Evolutionary conservation across 2,888 invertebrate species (phyloP), one percentile per base, ranked within the genome.

Genomic region (Thumatha senex): DNA sequence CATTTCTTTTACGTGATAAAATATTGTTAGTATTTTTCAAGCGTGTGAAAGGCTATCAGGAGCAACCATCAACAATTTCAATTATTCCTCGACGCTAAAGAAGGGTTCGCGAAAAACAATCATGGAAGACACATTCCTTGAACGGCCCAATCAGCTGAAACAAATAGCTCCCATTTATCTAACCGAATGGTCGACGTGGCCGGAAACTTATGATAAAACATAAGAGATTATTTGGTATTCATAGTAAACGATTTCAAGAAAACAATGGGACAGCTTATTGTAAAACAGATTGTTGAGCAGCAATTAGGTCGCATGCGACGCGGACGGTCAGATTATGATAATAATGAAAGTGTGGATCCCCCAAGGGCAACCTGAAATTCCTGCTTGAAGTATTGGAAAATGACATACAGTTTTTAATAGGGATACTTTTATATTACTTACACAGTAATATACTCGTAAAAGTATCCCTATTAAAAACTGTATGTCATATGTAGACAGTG

Each of bases 61-160:
- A 63, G 63, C 67, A 65, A 62, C 73, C 69, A 80, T 81, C 75
- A 61, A 61, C 64, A 73, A 71, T 75, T 78, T 78, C 83, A 84
- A 84, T 83, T 81, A 78, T 80, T 59, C 70, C 76, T 63, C 57
- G 57, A 61, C 67, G 60, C 54, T 40, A 57, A 65, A 72, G 75
- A 82, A 83, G 86, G 89, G 87, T 87, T 82, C 78, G 77, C 71
- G 74, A 76, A 76, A 89, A 89, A 91, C 89, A 90, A 91, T 91
- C 89, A 86, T 70, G 77, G 71, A 62, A 76, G 82, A 78, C 76
- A 77, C 80, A 85, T 80, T 82, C 80, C 78, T 70, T 68, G 74
- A 79, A 78, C 75, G 75, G 80, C 64, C 86, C 89, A 91, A 91
- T 91, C 91, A 85, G 78, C 62, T 68, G 74, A 74, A 86, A 90